These are phyloP conservation scores for Lacerta agilis DNA, from an alignment of 2,797 vertebrate genomes.

Conservation along the genomic window DNA sequence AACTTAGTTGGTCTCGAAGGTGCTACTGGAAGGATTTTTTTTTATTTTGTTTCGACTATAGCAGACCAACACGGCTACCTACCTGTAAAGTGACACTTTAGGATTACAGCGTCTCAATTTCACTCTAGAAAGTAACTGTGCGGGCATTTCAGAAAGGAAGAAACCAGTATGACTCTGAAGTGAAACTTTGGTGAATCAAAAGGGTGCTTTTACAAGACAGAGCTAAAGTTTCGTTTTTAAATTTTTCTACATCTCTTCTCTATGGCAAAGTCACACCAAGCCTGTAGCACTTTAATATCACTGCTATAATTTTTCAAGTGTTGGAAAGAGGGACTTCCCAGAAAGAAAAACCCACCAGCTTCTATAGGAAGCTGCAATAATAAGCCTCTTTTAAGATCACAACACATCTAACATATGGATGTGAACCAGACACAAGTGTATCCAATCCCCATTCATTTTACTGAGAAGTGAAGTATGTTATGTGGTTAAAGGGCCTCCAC, in stretches of 20 bases:
- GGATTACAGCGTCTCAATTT: neutral
- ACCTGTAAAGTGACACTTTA: neutral
- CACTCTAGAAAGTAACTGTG: neutral
- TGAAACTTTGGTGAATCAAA: conserved; percentile 8
- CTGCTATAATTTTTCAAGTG: neutral
- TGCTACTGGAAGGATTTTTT: too few relatives aligned
- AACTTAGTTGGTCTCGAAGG: too few relatives aligned
- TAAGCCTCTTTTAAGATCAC: neutral
- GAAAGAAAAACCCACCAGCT: neutral
- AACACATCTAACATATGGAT: neutral
- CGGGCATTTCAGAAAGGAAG: neutral
- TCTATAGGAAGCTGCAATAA: neutral
- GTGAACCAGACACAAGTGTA: neutral
- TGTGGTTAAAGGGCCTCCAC: too few relatives aligned
- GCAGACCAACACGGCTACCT: too few relatives aligned
- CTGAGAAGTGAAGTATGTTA: neutral
- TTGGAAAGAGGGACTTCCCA: neutral
- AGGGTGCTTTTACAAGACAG: neutral
- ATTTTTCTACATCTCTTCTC: neutral
- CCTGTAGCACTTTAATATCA: neutral
- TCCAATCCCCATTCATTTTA: neutral
- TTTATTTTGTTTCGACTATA: too few relatives aligned
- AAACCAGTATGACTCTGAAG: neutral
- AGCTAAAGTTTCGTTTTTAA: neutral
- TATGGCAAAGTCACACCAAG: neutral